Base-by-base conservation (phyloP, 2,797 vertebrate genomes). In the Somateria mollissima region DNA sequence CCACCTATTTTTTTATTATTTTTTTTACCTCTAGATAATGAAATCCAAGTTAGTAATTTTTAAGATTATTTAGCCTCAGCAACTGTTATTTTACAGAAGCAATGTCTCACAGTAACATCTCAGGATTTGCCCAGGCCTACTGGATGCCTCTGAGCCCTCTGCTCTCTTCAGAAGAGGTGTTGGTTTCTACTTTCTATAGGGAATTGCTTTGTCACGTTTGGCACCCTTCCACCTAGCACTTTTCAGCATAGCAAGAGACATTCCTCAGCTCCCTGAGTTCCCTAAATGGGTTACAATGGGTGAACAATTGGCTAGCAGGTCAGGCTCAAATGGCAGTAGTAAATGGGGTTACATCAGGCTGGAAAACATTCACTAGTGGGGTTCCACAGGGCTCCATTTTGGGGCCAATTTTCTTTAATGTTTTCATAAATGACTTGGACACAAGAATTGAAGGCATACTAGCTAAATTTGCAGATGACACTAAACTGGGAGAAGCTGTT, bases 231-330 rank as follows among this genome's bases (percentile, higher is more conserved):
- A 4, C 15, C 22, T 53, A 36, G 4, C 10, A 20, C 10, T 81
- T 86, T 78, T 84, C 39, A 69, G 18, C 14, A 39, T 37, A 8
- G 6, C 6, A 58, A 58, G 17, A 85, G 41, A 60, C 8, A 36
- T 67, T 73, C 32, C 47, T 3, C 10, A 60, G 24, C 8, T 24
- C 6, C 13, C 6, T 19, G 28, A 0, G 1, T n/a, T 77, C 32
- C 30, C 47, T 67, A 56, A 70, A 60, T 61, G 43, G 7, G 3
- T 70, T 7, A 25, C 22, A 51, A 51, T 51, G 49, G 22, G 49
- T 51, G 22, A 51, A 51, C 49, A 51, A 51, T 51, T 51, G 22
- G 49, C 22, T 22, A 13, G 22, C 22, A 13, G 22, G 49, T 51
- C 49, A 24, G 49, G 49, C 49, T 51, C 49, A 51, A 51, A 51